Base-by-base conservation (phyloP, 1,140 invertebrate species). In the Bombus affinis region DNA sequence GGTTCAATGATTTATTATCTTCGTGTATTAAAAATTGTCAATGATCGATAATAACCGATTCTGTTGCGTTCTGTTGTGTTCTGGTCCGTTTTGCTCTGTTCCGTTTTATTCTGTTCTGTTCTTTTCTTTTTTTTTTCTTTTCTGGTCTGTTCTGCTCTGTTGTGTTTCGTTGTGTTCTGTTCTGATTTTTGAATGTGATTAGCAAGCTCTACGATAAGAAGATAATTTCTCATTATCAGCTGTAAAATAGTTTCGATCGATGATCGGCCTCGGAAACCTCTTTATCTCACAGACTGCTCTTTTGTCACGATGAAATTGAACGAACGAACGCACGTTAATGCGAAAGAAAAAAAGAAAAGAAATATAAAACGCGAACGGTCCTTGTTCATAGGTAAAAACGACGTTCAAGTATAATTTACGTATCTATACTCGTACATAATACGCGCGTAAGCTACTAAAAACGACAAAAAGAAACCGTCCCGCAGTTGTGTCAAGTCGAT, bases 201-300 rank as follows among this genome's bases (percentile, higher is more conserved):
- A 53, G 47, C 47, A 53, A 53, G 18, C 47, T 53, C 18, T 53
- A 53, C 18, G 6, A 35, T 68, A 18, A 18, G 15, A 32, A 62
- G 25, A 28, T 62, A 62, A 28, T 62, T 28, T 28, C 28, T 62
- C 9, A 47, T 73, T 44, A 25, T 57, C 35, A 13, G 32, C 3
- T 72, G 9, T 18, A 74, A 35, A 3, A 18, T 12, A 35, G 42
- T 37, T 15, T 59, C 59, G 37, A 81, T 62, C 80, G 74, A 78
- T 13, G 42, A 28, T 74, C 70, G 37, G 47, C 75, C 57, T 59
- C 25, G 70, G 71, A 68, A 88, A 81, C 68, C 57, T 76, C 57
- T 32, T 53, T 86, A 89, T 86, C 74, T 88, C 88, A 88, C 83
- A 89, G 37, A 89, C 83, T 70, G 59, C 81, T 86, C 79, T 86